Conservation (phyloP, 2,888 invertebrate genomes). For the Nyleta sp. region DNA sequence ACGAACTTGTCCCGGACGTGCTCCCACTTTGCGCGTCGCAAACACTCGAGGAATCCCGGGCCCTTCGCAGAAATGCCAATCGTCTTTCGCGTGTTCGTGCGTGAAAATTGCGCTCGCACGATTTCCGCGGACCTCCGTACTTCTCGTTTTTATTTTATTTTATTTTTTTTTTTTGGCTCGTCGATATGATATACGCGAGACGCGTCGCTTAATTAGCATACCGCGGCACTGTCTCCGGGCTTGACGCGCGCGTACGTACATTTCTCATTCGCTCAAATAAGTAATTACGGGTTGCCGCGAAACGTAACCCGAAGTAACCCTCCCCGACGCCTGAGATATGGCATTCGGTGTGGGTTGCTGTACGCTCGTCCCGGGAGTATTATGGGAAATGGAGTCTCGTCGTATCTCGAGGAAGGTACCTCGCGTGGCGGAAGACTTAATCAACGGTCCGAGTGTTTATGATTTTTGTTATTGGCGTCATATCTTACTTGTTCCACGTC, state of each 20-base stretch:
- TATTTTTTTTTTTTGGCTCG: slow-evolving; percentile 4
- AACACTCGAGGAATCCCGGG: slow-evolving; percentile 39
- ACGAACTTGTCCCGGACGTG: no score
- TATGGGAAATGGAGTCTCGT: slow-evolving; percentile 75
- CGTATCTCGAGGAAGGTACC: slow-evolving; percentile 68
- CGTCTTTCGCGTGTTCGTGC: slow-evolving; percentile 12
- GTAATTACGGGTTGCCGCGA: slow-evolving; percentile 50
- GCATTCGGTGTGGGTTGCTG: slow-evolving; percentile 41
- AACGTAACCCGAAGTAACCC: slow-evolving; percentile 59
- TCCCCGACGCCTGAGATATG: slow-evolving; percentile 36
- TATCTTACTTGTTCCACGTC: slow-evolving; percentile 70
- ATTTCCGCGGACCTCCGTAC: background rate
- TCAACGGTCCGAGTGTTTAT: slow-evolving; percentile 82
- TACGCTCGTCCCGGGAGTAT: slow-evolving; percentile 72
- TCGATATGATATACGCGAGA: slow-evolving; percentile 17
- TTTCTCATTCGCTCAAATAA: slow-evolving; percentile 36
- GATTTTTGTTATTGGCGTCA: slow-evolving; percentile 82
- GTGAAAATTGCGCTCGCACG: slow-evolving; percentile 1
- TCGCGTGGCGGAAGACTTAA: slow-evolving; percentile 77
- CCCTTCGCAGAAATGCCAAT: slow-evolving; percentile 38
- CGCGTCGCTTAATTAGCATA: slow-evolving; percentile 12
- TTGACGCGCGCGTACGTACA: background rate
- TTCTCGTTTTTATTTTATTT: background rate
- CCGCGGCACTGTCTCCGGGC: background rate
- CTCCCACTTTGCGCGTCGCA: slow-evolving; percentile 74